Percentiles rank a stretch among this genome's conserved stretches.
Conservation (phyloP, 2,888 invertebrate genomes). For the Aquatica leii region DNA sequence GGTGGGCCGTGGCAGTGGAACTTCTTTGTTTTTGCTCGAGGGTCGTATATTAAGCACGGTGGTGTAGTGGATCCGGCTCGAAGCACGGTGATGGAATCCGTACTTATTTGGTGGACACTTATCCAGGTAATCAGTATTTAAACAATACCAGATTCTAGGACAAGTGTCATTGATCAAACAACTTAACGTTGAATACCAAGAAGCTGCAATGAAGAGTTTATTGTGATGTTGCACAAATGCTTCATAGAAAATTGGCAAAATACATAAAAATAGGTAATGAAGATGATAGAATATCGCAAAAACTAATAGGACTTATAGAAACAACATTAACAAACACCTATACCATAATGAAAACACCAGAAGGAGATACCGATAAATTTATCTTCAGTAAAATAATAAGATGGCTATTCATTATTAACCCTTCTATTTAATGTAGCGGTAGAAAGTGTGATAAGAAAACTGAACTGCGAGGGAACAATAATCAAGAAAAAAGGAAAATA, state of each 20-base stretch:
- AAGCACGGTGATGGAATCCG: not conserved
- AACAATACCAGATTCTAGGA: too few relatives aligned
- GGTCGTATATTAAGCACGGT: too few relatives aligned
- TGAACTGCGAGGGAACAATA: not conserved
- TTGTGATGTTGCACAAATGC: not conserved
- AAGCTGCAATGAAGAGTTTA: not conserved
- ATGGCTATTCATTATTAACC: not conserved
- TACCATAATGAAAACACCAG: not conserved
- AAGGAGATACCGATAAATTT: not conserved
- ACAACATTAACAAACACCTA: too few relatives aligned
- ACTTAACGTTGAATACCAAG: too few relatives aligned
- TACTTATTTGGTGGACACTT: too few relatives aligned
- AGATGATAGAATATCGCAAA: not conserved
- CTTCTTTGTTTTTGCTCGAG: too few relatives aligned
- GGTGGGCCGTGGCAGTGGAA: too few relatives aligned
- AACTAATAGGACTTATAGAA: not conserved
- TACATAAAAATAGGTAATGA: not conserved
- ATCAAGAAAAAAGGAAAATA: not conserved
- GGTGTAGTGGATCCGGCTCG: not conserved
- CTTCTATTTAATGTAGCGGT: too few relatives aligned
- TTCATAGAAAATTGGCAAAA: not conserved
- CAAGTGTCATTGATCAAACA: too few relatives aligned
- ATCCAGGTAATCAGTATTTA: too few relatives aligned
- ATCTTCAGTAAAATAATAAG: not conserved
- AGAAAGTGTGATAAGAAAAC: not conserved